Conservation (phyloP, 1,140 invertebrate species). For the Cheumatopsyche charites region DNA sequence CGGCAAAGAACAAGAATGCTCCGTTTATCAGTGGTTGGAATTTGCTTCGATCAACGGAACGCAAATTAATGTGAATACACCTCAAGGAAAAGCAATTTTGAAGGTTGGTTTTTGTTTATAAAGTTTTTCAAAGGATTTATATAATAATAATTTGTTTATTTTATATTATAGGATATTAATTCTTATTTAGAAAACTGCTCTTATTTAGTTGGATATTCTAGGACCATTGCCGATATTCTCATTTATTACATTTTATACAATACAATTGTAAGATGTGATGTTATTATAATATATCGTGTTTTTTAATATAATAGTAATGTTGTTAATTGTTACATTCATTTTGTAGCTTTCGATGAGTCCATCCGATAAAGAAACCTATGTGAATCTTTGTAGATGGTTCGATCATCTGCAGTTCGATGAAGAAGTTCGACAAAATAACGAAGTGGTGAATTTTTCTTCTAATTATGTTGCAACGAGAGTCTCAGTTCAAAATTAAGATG, state of each 20-base stretch:
- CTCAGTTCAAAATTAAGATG: constrained; percentile 5
- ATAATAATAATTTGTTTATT: neutral
- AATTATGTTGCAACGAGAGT: constrained; percentile 56
- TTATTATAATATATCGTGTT: constrained; percentile 18
- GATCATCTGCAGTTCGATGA: constrained; percentile 69
- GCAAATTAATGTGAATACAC: constrained; percentile 39
- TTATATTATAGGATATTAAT: constrained; percentile 40
- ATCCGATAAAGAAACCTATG: constrained; percentile 65
- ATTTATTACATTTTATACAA: constrained; percentile 42
- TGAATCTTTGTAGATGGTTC: constrained; percentile 72
- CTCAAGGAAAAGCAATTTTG: constrained; percentile 53
- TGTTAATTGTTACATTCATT: constrained; percentile 31
- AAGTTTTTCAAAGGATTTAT: neutral
- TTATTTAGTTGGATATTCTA: constrained; percentile 42
- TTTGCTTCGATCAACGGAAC: constrained; percentile 36
- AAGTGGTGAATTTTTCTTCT: constrained; percentile 64
- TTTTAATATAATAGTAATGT: neutral
- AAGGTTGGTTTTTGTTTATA: constrained; percentile 47
- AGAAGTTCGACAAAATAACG: constrained; percentile 62
- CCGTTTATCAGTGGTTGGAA: constrained; percentile 45
- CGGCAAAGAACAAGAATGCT: constrained; percentile 18
- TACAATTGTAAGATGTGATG: constrained; percentile 40
- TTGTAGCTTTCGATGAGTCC: constrained; percentile 60
- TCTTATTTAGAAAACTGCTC: constrained; percentile 43
- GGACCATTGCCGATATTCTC: constrained; percentile 42